These are phyloP conservation scores for Delphinus delphis DNA, from an alignment of 2,113 vertebrate genomes.

Conservation along the genomic window DNA sequence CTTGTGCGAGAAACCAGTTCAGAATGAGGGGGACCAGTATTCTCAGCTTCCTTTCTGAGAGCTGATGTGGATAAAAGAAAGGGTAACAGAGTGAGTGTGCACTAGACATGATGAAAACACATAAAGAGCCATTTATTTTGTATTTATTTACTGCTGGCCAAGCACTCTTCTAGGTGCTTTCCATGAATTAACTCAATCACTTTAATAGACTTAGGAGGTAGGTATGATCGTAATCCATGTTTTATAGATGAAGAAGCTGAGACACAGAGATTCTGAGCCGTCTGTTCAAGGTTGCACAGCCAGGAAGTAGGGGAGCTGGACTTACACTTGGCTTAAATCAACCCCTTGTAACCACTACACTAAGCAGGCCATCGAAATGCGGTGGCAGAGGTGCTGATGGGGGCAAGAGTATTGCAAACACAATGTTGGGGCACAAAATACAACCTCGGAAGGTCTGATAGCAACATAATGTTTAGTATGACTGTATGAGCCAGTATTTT, in stretches of 20 bases:
- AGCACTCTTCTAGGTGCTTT: background rate
- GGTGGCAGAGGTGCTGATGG: rapidly evolving
- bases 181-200: background rate
- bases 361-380: background rate
- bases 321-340: background rate
- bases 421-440: no score
- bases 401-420: background rate
- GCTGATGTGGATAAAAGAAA: background rate
- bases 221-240: background rate
- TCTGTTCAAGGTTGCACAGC: background rate
- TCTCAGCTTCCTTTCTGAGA: background rate
- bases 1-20: background rate
- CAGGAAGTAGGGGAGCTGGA: background rate
- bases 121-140: background rate
- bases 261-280: background rate
- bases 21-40: background rate
- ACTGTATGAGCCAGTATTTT: background rate
- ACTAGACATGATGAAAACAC: background rate
- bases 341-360: background rate
- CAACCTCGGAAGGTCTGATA: background rate
- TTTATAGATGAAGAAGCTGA: background rate
- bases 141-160: background rate
- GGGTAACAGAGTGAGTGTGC: background rate
- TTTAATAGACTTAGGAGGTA: background rate
- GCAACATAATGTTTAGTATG: background rate